Base-by-base conservation (phyloP, 2,888 invertebrate species). In the Synergus japonicus region DNA sequence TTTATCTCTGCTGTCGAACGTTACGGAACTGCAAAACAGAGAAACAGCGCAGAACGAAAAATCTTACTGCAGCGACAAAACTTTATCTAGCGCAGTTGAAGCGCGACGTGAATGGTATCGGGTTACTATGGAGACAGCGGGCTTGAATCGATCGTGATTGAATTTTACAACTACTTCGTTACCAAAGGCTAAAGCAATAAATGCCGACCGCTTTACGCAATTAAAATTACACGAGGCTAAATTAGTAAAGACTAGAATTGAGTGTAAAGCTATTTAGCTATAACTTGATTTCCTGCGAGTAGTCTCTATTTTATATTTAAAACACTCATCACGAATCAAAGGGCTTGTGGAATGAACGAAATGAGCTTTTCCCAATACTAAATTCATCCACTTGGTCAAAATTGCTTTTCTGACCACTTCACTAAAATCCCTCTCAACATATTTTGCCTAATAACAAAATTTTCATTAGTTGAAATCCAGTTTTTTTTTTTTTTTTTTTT, bases 1-100 rank as follows among this genome's bases (percentile, higher is more conserved):
- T 67, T 67, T 67, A 67, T 67, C 67, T 43, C 44, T 46, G 9
- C 67, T 67, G 41, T 13, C 41, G 41, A 66, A 66, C 66, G 66
- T 43, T 66, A 66, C 66, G 41, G 43, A 41, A 66, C 43, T 66
- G 66, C 43, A 41, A 66, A 66, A 66, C 41, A 66, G n/a, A 66
- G 43, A 66, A 66, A 66, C 66, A 66, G 66, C 66, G 66, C 66
- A 66, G 66, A 66, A 43, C 43, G 66, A 66, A 66, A 65, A 66
- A 66, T 66, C 43, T 66, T 66, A 66, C 66, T 66, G n/a, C 7
- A 66, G 10, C 37, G 66, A 66, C 66, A 43, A 66, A 66, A 66
- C 66, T 66, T 66, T 66, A 43, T 66, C 66, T 66, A 66, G 66
- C 41, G 66, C 66, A 66, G 10, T 66, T n/a, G 41, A 66, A 66